Conservation (phyloP, 35 echinoderm and acorn worm genomes). For the Holothuria glaberrima region DNA sequence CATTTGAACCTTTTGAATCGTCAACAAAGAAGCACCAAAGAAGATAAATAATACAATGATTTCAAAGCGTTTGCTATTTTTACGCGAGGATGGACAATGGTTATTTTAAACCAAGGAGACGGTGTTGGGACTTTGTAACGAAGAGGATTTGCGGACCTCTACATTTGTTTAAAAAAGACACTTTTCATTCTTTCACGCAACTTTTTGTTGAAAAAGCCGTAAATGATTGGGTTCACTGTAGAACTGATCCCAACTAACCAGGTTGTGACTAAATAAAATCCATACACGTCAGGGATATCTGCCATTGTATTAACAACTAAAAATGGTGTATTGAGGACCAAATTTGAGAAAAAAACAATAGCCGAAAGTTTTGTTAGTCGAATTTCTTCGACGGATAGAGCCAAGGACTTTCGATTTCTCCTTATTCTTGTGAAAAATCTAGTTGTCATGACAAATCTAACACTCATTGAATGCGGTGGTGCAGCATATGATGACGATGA, state of each 20-base stretch:
- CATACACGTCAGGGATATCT: background rate
- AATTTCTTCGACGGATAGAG: background rate
- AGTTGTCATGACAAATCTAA: background rate
- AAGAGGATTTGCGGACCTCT: no score
- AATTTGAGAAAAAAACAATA: background rate
- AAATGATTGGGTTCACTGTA: background rate
- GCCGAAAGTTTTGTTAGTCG: background rate
- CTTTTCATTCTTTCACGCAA: background rate
- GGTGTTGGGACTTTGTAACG: no score
- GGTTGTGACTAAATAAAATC: background rate
- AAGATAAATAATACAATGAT: no score
- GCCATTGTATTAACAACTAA: background rate
- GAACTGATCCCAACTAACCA: background rate
- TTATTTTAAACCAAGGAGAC: no score
- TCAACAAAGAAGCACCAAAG: no score
- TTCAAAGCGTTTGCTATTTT: no score
- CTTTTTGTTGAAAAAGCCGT: conserved; percentile 1
- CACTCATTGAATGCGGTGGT: background rate
- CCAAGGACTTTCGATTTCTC: background rate
- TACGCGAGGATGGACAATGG: no score
- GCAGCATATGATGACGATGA: background rate
- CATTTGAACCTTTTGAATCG: no score
- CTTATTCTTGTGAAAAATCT: background rate
- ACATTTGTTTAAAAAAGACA: no score
- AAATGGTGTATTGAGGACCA: background rate